A percentile compares a stretch with the other conserved stretches of the same genome.
phyloP scores from a whole-genome alignment of 2,113 vertebrate species.

The Bucco capensis region DNA sequence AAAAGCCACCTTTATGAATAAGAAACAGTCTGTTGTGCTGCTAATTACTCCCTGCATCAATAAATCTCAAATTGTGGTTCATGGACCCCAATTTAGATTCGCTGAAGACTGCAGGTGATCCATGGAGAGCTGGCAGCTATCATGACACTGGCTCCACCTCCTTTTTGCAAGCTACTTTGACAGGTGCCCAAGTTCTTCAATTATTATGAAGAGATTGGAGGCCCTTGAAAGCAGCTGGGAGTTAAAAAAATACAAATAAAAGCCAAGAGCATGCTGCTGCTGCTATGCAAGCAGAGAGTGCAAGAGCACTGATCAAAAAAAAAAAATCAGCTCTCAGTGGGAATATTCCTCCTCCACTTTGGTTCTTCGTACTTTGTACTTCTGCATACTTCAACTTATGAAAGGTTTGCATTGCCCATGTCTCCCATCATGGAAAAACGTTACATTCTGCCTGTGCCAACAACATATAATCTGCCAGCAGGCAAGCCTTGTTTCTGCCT shows the following conservation, averaged over 20 bases:
- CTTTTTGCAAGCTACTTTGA: slow-evolving; percentile 10
- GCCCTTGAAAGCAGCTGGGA: slow-evolving; percentile 39
- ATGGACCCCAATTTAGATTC: neutral
- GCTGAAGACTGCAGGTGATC: slow-evolving; percentile 18
- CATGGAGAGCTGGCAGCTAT: slow-evolving; percentile 15
- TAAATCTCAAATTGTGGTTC: slow-evolving; percentile 4
- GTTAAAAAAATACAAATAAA: neutral
- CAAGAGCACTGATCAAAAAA: neutral
- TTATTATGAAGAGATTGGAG: neutral
- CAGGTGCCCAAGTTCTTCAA: slow-evolving; percentile 27
- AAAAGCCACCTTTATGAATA: slow-evolving; percentile 29
- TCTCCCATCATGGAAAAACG: neutral
- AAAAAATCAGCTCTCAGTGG: neutral
- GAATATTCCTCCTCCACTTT: neutral
- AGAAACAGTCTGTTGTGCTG: neutral
- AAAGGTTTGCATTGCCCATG: neutral
- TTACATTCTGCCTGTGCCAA: neutral
- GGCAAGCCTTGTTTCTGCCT: neutral
- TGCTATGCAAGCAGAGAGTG: neutral
- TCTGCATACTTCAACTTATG: neutral
- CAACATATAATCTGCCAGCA: rapidly evolving
- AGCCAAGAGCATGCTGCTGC: neutral
- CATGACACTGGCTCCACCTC: neutral
- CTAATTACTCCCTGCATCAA: slow-evolving; percentile 23
- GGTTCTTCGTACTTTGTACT: neutral